Evolutionary conservation across 2,888 invertebrate species (phyloP), one percentile per base, ranked within the genome.

Genomic region (Eledone cirrhosa): DNA sequence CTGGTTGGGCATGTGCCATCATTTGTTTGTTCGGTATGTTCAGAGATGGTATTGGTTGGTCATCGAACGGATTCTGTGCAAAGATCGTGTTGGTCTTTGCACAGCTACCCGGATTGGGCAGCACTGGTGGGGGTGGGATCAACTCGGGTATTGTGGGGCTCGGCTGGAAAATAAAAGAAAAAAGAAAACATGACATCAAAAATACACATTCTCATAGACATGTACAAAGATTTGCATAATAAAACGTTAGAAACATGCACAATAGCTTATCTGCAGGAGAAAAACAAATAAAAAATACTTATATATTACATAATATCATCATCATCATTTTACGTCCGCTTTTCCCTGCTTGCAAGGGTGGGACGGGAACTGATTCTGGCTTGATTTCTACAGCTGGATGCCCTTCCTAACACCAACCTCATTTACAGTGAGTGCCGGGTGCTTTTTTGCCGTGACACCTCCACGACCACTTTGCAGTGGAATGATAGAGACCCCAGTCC

Each of bases 1-100:
- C 76, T 3, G 41, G 41, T 48, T 48, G 76, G 47, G 76, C 22
- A 33, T 77, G 77, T 48, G 77, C 29, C 63, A 33, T 29, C 77
- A 76, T n/a, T 67, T 69, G 19, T 76, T 59, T 59, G 77, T 59
- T 77, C 29, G 69, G 77, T 47, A 59, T 48, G 24, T 31, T 82
- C 11, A 82, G 80, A 29, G 82, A 79, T 33, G 81, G 82, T 53
- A 82, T 81, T 79, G 81, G 80, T 27, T 81, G 80, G 72, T 84
- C 84, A 75, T 84, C 84, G 80, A 83, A 83, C 22, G 84, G 84
- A 67, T 83, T 82, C 47, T 80, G 81, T 22, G 82, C 81, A 78
- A 84, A 81, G 74, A 84, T 82, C 5, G 82, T 80, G 72, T 78
- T 29, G 24, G 48, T 76, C 48, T 76, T 76, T 11, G 76, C 27